Base-by-base conservation (phyloP, 2,888 invertebrate species). In the Seira sanloemensis region DNA sequence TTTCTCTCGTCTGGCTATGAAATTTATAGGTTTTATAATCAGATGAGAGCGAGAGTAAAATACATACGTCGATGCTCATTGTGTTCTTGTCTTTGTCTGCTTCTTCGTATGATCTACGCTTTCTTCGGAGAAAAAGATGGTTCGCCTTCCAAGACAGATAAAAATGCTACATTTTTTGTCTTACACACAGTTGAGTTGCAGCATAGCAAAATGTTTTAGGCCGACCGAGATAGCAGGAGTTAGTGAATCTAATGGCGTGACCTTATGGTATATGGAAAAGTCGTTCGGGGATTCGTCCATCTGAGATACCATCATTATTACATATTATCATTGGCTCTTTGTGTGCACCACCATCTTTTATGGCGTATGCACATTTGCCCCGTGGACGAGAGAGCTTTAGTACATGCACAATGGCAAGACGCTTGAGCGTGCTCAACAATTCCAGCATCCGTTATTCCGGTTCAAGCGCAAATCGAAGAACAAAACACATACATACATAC, bases 241-340 rank as follows among this genome's bases (percentile, higher is more conserved):
- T 46, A 75, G 65, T 69, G 71, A 77, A 78, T 71, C 78, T 78
- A 71, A 78, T 78, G 78, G 71, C 71, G 23, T 78, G 78, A 62
- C 78, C 62, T 78, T 77, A 77, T 76, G 67, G 46, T n/a, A 67
- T 65, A 73, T 67, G 23, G 21, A 66, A 66, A 23, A 66, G 24
- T 23, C 58, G n/a, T n/a, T 18, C 4, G 18, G 58, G 58, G 2
- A 18, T 4, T 4, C n/a, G n/a, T 58, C n/a, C 58, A 58, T n/a
- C 58, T 12, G n/a, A 16, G 58, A 58, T 58, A 58, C n/a, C 58
- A 58, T 58, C 58, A 58, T 58, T 58, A 18, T 58, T 58, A 58
- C 4, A n/a, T 58, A 58, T 58, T 18, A 58, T 58, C 18, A 37
- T 58, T 58, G 58, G 58, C 2, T 5, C 12, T 58, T 58, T 58